A percentile compares a stretch with the other conserved stretches of the same genome.
Evolutionary conservation across 2,797 vertebrate species (phyloP).

Genomic region (Carduelis carduelis): DNA sequence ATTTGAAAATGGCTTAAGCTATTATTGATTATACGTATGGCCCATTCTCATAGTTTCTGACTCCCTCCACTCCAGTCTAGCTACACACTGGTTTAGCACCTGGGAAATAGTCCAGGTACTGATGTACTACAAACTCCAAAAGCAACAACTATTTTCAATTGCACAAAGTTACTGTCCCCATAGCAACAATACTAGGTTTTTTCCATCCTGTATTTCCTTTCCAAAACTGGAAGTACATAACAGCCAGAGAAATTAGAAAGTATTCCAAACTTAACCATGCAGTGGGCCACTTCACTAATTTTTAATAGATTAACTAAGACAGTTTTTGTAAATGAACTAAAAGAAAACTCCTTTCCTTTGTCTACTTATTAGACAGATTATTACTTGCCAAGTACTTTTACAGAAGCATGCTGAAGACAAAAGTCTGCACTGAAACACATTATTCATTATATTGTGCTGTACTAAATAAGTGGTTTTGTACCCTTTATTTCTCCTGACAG

Average conservation of each 20-base stretch:
- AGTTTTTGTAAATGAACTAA: not conserved
- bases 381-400: not conserved
- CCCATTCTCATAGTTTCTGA: not conserved
- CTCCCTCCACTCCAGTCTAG: not conserved
- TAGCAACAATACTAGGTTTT: constrained; percentile 29
- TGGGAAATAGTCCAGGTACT: not conserved
- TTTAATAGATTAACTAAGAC: not conserved
- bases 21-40: not conserved
- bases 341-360: not conserved
- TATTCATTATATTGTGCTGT: not conserved
- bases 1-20: not conserved
- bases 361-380: not conserved
- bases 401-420: not conserved
- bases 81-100: not conserved
- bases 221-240: not conserved
- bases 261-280: not conserved
- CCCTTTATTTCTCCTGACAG: not conserved
- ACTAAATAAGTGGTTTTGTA: not conserved
- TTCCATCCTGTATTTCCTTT: constrained; percentile 42
- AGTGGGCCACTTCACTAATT: not conserved
- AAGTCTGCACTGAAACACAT: not conserved
- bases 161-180: constrained; percentile 34
- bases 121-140: not conserved
- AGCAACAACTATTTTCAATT: not conserved
- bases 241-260: not conserved